phyloP scores from a whole-genome alignment of 2,113 vertebrate genomes.

The Scartelaos histophorus region DNA sequence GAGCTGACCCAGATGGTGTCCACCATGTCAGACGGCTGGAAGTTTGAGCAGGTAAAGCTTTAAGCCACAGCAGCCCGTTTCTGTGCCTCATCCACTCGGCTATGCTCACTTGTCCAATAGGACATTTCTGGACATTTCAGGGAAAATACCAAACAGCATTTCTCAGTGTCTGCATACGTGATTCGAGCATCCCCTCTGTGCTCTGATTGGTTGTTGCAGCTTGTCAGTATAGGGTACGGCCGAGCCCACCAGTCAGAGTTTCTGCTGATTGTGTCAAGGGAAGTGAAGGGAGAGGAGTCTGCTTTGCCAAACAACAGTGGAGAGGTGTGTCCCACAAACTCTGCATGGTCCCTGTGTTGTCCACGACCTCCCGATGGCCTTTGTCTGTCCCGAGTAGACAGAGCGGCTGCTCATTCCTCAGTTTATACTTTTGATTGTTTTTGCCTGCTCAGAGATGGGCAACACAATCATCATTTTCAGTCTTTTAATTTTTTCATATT shows the following conservation, averaged over 20 bases:
- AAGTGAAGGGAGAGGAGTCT: conserved; percentile 91
- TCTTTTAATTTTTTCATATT: conserved; percentile 20
- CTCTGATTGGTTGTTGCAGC: conserved; percentile 91
- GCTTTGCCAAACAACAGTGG: conserved; percentile 86
- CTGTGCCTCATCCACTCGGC: conserved; percentile 50
- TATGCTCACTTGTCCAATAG: conserved; percentile 51
- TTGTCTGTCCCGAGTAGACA: conserved; percentile 55
- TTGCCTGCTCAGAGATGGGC: conserved; percentile 58
- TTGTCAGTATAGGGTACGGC: conserved; percentile 94
- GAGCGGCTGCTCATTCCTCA: conserved; percentile 37
- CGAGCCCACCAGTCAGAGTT: conserved; percentile 92
- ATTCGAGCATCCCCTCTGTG: conserved; percentile 73
- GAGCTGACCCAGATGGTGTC: conserved; percentile 99
- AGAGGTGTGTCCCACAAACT: conserved; percentile 88
- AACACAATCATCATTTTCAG: conserved; percentile 35
- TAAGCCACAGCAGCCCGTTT: conserved; percentile 21
- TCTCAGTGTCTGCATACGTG: conserved; percentile 62
- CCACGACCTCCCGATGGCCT: conserved; percentile 51
- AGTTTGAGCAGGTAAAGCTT: conserved; percentile 92
- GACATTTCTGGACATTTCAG: conserved; percentile 38
- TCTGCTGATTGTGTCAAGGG: conserved; percentile 95
- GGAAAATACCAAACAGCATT: conserved; percentile 44
- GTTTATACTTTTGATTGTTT: conserved; percentile 42
- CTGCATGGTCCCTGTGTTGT: conserved; percentile 80
- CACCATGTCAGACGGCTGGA: conserved; percentile 99